Percentiles rank a stretch among this genome's conserved stretches.
Conservation (phyloP, 2,888 invertebrate genomes). For the Apamea crenata region DNA sequence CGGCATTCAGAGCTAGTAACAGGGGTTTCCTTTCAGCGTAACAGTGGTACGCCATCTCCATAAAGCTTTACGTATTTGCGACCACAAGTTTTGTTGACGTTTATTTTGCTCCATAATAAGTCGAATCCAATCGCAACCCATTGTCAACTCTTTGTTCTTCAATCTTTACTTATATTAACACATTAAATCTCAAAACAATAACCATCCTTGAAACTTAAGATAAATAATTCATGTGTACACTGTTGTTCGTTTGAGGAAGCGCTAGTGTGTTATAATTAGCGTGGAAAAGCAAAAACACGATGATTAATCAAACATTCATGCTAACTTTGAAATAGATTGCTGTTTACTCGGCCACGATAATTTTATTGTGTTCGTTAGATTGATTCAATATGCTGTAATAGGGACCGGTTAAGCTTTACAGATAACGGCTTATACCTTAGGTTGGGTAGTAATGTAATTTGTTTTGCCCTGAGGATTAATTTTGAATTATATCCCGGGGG, state of each 20-base stretch:
- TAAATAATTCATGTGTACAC: constrained; percentile 55
- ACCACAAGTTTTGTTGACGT: constrained; percentile 4
- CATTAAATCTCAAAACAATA: constrained; percentile 42
- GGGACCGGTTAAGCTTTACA: not conserved
- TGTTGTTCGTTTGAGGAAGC: constrained; percentile 46
- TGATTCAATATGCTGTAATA: constrained; percentile 24
- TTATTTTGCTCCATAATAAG: constrained; percentile 27
- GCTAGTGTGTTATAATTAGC: constrained; percentile 56
- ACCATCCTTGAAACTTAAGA: constrained; percentile 52
- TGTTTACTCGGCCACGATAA: constrained; percentile 32
- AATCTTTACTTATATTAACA: constrained; percentile 20
- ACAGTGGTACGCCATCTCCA: constrained; percentile 67
- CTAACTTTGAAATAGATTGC: constrained; percentile 23
- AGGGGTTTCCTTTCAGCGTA: constrained; percentile 69
- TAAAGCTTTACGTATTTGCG: constrained; percentile 59
- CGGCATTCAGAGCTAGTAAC: constrained; percentile 60
- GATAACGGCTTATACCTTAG: not conserved
- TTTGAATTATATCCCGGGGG: constrained; percentile 9
- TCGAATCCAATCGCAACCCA: constrained; percentile 19
- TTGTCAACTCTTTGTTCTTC: constrained; percentile 21
- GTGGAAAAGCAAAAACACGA: constrained; percentile 58
- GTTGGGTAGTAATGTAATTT: constrained; percentile 29
- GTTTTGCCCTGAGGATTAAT: constrained; percentile 10
- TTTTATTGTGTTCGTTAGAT: constrained; percentile 36
- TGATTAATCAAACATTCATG: constrained; percentile 46